Percentiles rank a stretch among this genome's conserved stretches.
These are phyloP conservation scores for Neuroterus valhalla DNA, from an alignment of 1,140 invertebrate genomes.

Conservation along the genomic window DNA sequence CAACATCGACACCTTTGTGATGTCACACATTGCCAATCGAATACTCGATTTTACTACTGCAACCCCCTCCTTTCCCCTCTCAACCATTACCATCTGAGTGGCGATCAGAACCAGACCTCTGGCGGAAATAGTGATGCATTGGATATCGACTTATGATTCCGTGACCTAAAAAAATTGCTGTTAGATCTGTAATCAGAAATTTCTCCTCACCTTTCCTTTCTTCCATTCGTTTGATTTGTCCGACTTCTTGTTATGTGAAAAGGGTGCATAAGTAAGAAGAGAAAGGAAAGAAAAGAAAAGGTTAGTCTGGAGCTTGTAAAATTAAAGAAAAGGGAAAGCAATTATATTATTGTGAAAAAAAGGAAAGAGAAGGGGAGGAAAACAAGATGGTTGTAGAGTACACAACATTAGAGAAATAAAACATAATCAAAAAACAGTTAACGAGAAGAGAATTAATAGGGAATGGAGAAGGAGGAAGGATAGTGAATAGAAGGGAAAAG, in stretches of 20 bases:
- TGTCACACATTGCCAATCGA: slow-evolving; percentile 13
- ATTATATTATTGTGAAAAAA: too few relatives aligned
- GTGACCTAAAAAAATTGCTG: slow-evolving; percentile 25
- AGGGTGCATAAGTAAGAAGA: too few relatives aligned
- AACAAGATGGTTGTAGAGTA: too few relatives aligned
- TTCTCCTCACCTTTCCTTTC: neutral
- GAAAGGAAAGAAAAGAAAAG: too few relatives aligned
- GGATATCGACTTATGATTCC: slow-evolving; percentile 16
- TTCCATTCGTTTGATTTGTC: neutral
- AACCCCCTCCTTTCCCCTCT: neutral
- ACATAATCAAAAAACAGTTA: too few relatives aligned
- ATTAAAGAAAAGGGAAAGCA: too few relatives aligned
- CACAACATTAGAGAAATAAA: too few relatives aligned
- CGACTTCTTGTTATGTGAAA: neutral
- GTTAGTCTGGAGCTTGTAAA: too few relatives aligned
- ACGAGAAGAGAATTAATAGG: too few relatives aligned
- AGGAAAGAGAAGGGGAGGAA: too few relatives aligned
- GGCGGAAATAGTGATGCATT: slow-evolving; percentile 8
- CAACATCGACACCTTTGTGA: slow-evolving; percentile 10
- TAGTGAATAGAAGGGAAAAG: too few relatives aligned
- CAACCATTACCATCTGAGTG: neutral
- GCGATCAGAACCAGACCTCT: slow-evolving; percentile 19
- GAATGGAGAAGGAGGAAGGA: too few relatives aligned
- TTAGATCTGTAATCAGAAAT: neutral
- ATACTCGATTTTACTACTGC: neutral